Evolutionary conservation across 2,797 vertebrate genomes (phyloP).

Genomic region (Schizothorax lantsangensis): DNA sequence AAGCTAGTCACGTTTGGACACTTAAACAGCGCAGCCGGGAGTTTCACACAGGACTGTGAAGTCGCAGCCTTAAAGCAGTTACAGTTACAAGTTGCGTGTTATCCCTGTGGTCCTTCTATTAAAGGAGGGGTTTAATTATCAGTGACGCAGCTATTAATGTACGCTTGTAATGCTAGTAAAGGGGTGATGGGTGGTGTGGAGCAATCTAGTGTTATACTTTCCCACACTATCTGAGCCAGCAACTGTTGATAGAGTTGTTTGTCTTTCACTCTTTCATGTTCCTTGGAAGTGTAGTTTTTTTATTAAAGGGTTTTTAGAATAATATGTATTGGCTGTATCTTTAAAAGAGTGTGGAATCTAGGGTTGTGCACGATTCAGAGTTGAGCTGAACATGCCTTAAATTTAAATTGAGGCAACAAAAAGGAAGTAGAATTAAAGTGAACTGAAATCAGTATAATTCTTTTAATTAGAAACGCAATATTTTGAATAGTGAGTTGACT

Average conservation of each 20-base stretch:
- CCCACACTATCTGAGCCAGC: constrained; percentile 49
- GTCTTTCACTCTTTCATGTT: constrained; percentile 30
- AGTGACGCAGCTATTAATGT: constrained; percentile 31
- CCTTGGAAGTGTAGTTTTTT: constrained; percentile 4
- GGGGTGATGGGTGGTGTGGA: constrained; percentile 48
- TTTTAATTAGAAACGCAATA: not conserved
- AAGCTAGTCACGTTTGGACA: constrained; percentile 39
- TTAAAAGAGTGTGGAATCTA: not conserved
- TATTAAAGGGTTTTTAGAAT: not conserved
- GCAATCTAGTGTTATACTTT: constrained; percentile 27
- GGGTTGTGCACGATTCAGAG: not conserved
- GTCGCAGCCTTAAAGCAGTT: constrained; percentile 37
- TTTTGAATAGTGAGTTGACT: not conserved
- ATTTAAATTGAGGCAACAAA: not conserved
- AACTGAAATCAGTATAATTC: not conserved
- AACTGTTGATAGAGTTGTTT: constrained; percentile 32
- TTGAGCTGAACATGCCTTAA: constrained; percentile 70
- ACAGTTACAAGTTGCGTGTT: constrained; percentile 14
- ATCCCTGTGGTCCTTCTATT: constrained; percentile 34
- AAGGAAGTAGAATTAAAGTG: constrained; percentile 9
- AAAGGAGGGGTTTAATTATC: constrained; percentile 45
- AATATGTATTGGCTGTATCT: not conserved
- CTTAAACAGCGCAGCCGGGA: constrained; percentile 46
- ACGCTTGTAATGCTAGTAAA: constrained; percentile 27
- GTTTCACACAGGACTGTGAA: constrained; percentile 56